phyloP scores from a whole-genome alignment of 1,140 invertebrate genomes.

The Sycophila sp. region DNA sequence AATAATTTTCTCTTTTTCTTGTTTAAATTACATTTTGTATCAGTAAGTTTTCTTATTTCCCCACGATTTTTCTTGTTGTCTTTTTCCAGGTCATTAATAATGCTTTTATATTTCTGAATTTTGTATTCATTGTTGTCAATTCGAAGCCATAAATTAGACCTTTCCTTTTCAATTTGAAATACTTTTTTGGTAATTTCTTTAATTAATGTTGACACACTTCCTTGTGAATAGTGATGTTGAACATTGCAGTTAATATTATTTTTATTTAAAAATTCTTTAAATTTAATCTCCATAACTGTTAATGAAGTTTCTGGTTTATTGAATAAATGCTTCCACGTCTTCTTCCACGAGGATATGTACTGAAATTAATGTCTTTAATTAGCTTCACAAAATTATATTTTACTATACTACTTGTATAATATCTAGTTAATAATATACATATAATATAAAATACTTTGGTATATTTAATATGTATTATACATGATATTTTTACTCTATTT shows the following conservation, averaged over 20 bases:
- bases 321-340: background rate
- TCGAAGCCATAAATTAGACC: background rate
- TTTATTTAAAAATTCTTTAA: background rate
- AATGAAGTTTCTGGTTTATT: background rate
- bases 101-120: background rate
- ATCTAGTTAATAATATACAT: no score
- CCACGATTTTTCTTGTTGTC: background rate
- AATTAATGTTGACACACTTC: background rate
- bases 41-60: background rate
- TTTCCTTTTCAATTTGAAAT: background rate
- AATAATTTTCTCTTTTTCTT: background rate
- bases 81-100: background rate
- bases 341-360: slow-evolving; percentile 4
- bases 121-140: slow-evolving; percentile 8
- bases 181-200: background rate
- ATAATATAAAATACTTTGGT: background rate
- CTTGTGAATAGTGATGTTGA: background rate
- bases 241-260: background rate
- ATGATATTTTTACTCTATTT: background rate
- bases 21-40: background rate
- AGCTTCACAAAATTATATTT: no score
- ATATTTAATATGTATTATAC: background rate
- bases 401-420: no score
- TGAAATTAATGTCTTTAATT: no score
- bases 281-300: background rate